These are phyloP conservation scores for Macaria liturata DNA, from an alignment of 2,888 invertebrate species.

Conservation along the genomic window DNA sequence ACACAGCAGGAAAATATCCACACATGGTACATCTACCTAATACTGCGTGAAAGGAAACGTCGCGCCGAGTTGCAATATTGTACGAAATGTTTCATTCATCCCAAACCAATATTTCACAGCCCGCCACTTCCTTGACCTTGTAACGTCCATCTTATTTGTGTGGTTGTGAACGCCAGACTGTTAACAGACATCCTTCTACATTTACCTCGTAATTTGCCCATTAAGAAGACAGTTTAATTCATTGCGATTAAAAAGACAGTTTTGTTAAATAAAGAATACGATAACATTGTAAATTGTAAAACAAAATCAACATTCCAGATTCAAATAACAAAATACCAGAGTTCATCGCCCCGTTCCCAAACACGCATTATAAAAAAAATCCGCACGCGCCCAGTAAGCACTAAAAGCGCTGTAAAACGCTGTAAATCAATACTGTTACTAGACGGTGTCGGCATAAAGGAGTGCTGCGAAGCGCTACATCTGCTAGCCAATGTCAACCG, in stretches of 20 bases:
- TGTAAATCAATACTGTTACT: conserved; percentile 68
- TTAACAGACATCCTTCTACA: neutral
- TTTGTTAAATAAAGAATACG: neutral
- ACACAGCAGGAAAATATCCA: too few relatives aligned
- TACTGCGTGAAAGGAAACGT: too few relatives aligned
- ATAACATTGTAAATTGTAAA: conserved; percentile 1
- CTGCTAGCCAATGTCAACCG: conserved; percentile 73
- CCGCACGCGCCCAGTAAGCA: conserved; percentile 39
- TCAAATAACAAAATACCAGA: conserved; percentile 15
- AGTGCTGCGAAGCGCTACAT: conserved; percentile 72
- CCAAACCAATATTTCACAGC: too few relatives aligned
- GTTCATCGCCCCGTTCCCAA: conserved; percentile 38
- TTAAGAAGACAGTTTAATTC: neutral
- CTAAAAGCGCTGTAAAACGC: conserved; percentile 60
- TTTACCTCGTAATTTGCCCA: neutral
- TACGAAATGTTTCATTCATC: too few relatives aligned
- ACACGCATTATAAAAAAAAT: conserved; percentile 37
- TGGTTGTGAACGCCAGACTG: neutral
- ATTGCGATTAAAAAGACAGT: neutral
- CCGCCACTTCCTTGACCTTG: neutral
- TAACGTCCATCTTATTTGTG: neutral
- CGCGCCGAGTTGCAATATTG: too few relatives aligned
- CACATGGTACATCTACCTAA: too few relatives aligned
- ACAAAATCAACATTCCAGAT: conserved; percentile 5
- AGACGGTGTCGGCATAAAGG: conserved; percentile 65